Conservation (phyloP, 1,140 invertebrate genomes). For the Drosophila nigromelanica region DNA sequence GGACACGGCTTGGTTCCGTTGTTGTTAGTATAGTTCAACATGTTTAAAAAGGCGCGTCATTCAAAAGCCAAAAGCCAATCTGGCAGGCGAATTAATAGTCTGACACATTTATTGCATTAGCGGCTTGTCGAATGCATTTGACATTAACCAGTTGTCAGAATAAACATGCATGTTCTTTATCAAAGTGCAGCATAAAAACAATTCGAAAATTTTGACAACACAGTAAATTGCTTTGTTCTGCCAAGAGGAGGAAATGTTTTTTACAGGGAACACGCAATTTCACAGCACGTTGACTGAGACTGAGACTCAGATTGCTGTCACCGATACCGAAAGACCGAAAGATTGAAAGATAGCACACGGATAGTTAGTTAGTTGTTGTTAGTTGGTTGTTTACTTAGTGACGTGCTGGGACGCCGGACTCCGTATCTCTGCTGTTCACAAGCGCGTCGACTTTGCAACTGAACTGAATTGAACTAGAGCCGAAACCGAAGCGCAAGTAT, state of each 20-base stretch:
- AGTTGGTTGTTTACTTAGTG: conserved; percentile 31
- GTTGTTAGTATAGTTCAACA: not conserved
- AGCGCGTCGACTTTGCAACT: conserved; percentile 72
- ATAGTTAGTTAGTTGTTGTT: conserved; percentile 36
- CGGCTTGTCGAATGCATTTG: too few species aligned
- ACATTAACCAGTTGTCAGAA: conserved; percentile 6
- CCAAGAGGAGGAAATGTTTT: conserved; percentile 19
- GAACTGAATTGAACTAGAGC: conserved; percentile 20
- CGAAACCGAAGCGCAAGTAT: not conserved
- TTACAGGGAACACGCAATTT: conserved; percentile 3
- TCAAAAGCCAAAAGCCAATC: not conserved
- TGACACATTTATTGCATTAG: conserved; percentile 45
- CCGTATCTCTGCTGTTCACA: conserved; percentile 52
- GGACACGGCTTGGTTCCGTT: conserved; percentile 15
- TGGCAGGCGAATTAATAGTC: conserved; percentile 10
- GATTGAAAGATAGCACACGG: conserved; percentile 52
- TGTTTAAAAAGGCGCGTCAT: conserved; percentile 26
- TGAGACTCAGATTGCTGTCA: conserved; percentile 9
- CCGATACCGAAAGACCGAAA: conserved; percentile 28
- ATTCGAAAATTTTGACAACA: conserved; percentile 12
- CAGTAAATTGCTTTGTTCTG: conserved; percentile 29
- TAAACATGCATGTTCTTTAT: conserved; percentile 20
- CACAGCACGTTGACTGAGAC: conserved; percentile 1
- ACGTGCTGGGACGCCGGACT: conserved; percentile 32
- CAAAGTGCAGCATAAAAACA: conserved; percentile 26